A percentile compares a stretch with the other conserved stretches of the same genome.
Conservation (phyloP, 2,113 vertebrate species). For the Mesoclemmys tuberculata region DNA sequence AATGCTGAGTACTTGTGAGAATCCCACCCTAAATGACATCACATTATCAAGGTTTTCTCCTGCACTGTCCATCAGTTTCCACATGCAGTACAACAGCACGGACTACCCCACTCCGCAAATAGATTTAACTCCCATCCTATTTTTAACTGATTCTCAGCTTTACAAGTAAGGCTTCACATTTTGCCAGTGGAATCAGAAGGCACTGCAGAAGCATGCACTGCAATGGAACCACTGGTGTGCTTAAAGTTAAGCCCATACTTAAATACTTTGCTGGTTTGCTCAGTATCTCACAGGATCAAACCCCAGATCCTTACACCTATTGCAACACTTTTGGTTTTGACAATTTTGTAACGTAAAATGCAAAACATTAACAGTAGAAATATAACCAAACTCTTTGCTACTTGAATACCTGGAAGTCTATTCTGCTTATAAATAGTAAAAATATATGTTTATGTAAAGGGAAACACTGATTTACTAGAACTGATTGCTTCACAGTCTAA, state of each 20-base stretch:
- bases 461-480: slow-evolving; percentile 85
- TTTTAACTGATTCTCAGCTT: background rate
- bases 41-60: rapidly evolving
- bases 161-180: background rate
- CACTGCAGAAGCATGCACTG: slow-evolving; percentile 8
- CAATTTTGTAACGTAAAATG: slow-evolving; percentile 72
- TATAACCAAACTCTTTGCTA: slow-evolving; percentile 71
- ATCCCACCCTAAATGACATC: background rate
- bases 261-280: background rate
- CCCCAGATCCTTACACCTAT: slow-evolving; percentile 57
- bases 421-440: slow-evolving; percentile 75
- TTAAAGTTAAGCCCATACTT: background rate
- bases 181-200: background rate
- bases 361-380: slow-evolving; percentile 71
- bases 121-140: too few relatives aligned
- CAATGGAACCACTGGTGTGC: rapidly evolving
- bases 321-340: slow-evolving; percentile 76
- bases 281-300: background rate
- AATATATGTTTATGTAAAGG: slow-evolving; percentile 82
- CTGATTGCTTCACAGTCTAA: slow-evolving; percentile 86
- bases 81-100: rapidly evolving
- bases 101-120: rapidly evolving
- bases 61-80: rapidly evolving
- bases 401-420: slow-evolving; percentile 73
- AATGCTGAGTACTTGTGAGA: background rate